phyloP scores from a whole-genome alignment of 1,140 invertebrate species.

The Pseudomyrmex gracilis region DNA sequence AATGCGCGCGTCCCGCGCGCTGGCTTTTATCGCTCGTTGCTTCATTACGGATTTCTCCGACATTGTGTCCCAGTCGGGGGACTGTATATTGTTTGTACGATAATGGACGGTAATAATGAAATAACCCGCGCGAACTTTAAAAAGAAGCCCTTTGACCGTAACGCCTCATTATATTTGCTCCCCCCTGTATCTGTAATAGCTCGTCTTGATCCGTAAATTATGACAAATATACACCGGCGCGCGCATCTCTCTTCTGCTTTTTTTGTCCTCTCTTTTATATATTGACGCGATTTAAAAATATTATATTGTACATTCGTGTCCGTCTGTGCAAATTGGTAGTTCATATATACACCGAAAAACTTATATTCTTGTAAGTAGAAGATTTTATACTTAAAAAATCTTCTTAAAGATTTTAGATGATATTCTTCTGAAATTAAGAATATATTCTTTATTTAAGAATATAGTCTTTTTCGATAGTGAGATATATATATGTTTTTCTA shows the following conservation, averaged over 20 bases:
- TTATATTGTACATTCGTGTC: too few relatives aligned
- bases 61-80: constrained; percentile 15
- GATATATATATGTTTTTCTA: too few relatives aligned
- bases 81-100: constrained; percentile 42
- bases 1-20: neutral
- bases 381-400: too few relatives aligned
- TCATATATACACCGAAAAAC: too few relatives aligned
- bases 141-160: constrained; percentile 29
- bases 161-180: neutral
- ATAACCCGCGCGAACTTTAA: constrained; percentile 12
- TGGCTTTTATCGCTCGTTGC: constrained; percentile 59
- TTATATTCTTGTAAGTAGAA: too few relatives aligned
- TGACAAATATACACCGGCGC: neutral
- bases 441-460: too few relatives aligned
- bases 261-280: constrained; percentile 13
- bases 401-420: too few relatives aligned
- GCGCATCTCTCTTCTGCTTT: neutral
- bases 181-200: constrained; percentile 6
- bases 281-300: too few relatives aligned
- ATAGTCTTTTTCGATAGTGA: too few relatives aligned
- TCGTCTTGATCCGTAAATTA: constrained; percentile 33
- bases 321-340: neutral
- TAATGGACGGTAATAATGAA: constrained; percentile 54
- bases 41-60: constrained; percentile 51
- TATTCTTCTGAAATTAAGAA: too few relatives aligned